phyloP scores from a whole-genome alignment of 2,113 vertebrate species.

The Melierax canorus region DNA sequence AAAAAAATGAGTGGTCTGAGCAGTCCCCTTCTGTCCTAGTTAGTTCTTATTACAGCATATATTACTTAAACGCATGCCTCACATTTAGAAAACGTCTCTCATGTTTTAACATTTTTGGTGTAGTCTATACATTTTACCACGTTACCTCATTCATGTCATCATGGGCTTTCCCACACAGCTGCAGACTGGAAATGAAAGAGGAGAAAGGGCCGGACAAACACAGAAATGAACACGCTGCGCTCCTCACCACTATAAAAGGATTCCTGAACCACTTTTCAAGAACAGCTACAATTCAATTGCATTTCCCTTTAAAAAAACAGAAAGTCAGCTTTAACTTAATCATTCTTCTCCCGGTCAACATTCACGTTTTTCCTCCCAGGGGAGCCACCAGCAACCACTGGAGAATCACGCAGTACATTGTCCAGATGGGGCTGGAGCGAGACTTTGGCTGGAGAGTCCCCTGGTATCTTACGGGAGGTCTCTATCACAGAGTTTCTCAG shows the following conservation, averaged over 20 bases:
- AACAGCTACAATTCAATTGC: background rate
- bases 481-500: slow-evolving; percentile 63
- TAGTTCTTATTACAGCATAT: background rate
- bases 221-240: background rate
- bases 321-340: slow-evolving; percentile 17
- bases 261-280: background rate
- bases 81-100: background rate
- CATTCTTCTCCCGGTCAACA: slow-evolving; percentile 74
- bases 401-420: background rate
- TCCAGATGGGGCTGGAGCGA: background rate
- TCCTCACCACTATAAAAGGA: background rate
- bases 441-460: background rate
- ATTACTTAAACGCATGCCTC: background rate
- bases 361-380: slow-evolving; percentile 52
- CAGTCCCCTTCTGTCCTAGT: background rate
- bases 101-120: accelerated
- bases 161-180: background rate
- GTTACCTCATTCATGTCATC: accelerated
- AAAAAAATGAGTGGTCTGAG: background rate
- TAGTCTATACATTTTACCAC: background rate
- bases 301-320: background rate
- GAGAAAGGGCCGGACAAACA: background rate
- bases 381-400: slow-evolving; percentile 17
- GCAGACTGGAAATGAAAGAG: background rate
- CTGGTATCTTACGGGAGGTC: background rate